A percentile compares a stretch with the other conserved stretches of the same genome.
phyloP scores from a whole-genome alignment of 2,797 vertebrate species.

The Eulemur mongoz region DNA sequence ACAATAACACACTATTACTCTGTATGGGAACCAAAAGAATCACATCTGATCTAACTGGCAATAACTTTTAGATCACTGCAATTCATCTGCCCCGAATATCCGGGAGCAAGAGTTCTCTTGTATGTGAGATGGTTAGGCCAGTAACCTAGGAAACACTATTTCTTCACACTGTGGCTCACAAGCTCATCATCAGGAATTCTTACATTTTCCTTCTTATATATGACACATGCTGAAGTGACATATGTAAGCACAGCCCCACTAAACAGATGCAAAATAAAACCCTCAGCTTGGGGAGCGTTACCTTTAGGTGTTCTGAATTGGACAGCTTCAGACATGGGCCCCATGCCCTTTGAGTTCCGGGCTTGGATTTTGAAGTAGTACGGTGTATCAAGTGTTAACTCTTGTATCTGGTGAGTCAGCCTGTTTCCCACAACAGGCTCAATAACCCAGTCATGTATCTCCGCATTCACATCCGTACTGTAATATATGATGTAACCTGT shows the following conservation, averaged over 20 bases:
- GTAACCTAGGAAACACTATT: neutral
- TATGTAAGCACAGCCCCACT: neutral
- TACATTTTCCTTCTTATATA: neutral
- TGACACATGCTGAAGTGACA: neutral
- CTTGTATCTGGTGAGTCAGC: conserved; percentile 98
- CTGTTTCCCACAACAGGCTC: conserved; percentile 98
- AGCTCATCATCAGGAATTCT: neutral
- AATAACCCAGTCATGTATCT: conserved; percentile 98
- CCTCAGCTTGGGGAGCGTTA: conserved; percentile 73
- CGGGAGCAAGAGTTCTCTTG: neutral
- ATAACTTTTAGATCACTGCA: neutral
- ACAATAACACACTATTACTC: neutral
- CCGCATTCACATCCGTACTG: conserved; percentile 96
- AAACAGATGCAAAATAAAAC: neutral
- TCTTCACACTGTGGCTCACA: neutral
- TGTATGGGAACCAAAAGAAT: neutral
- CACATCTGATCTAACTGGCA: neutral
- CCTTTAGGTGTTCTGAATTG: conserved; percentile 98
- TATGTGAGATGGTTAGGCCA: neutral
- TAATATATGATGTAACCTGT: conserved; percentile 99
- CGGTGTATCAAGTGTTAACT: conserved; percentile 95
- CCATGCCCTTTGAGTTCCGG: conserved; percentile 99
- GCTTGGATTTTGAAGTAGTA: conserved; percentile 99
- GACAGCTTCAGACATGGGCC: conserved; percentile 97
- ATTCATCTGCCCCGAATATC: neutral